Base-by-base conservation (phyloP, 2,113 vertebrate genomes). In the Prinia subflava region DNA sequence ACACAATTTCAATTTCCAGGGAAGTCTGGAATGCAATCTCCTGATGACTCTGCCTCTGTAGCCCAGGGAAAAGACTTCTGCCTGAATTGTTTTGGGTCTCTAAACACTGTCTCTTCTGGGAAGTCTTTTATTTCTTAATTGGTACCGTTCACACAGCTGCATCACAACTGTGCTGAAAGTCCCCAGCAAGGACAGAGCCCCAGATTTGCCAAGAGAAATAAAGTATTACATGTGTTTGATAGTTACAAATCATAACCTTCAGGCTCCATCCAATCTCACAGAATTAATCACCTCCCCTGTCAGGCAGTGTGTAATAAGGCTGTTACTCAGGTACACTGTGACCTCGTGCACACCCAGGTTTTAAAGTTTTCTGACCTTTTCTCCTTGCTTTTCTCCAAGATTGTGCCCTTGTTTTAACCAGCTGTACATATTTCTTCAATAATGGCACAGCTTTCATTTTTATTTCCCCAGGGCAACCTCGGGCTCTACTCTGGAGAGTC, bases 211-310 rank as follows among this genome's bases (percentile, higher is more conserved):
- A 84, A 50, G 56, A 80, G 84, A 91, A 71, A 90, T 70, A 56
- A 80, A 86, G 24, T 37, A 44, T 63, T 44, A 17, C 85, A 70
- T 37, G 74, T 41, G 59, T 93, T 85, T 60, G 70, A 77, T 79
- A 35, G 87, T 74, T 89, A 68, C 62, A 93, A 90, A 89, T 81
- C 80, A 42, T 30, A 94, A 90, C 83, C 76, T 94, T 78, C 75
- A 64, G 59, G 85, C 73, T 90, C 76, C 53, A 33, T 92, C 47
- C 63, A 60, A 27, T 88, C 87, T 90, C 76, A 20, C 31, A 52
- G 59, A 39, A 62, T 80, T 53, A 57, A 73, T 35, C 47, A 62
- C 70, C 52, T 62, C 80, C 37, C 39, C 39, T 87, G 63, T 23
- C 70, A 69, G 71, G 42, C 86, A 89, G 56, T 46, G 67, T 69